Base-by-base conservation (phyloP, 2,888 invertebrate genomes). In the Exocentrus adspersus region DNA sequence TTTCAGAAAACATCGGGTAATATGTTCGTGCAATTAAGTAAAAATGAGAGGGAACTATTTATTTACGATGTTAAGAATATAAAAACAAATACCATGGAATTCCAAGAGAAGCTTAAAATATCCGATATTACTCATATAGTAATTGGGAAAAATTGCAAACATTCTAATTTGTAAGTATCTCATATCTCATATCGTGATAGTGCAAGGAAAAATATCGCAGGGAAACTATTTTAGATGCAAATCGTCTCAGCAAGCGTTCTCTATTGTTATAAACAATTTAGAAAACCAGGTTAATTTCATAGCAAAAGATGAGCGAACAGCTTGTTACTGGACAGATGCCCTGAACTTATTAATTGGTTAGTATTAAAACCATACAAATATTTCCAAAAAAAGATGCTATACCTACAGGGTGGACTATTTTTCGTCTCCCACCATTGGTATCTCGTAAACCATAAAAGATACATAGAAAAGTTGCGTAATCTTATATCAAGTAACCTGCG, bases 301-400 rank as follows among this genome's bases (percentile, higher is more conserved):
- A 21, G 81, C 81, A 0, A 71, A 77, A 59, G 76, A 80, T 59
- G 74, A 72, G 54, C 73, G 70, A 63, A 75, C 69, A 1, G 79
- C 80, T 9, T 72, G 75, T 46, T 74, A 78, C 54, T 82, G 82
- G 82, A 75, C 76, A n/a, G 82, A 76, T 53, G 75, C 77, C 4
- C 75, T 82, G 16, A 72, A 77, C 69, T 69, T 81, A 52, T 64
- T 82, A 21, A 68, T 75, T 68, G 78, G 80, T 80, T 74, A 69
- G 53, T 42, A 62, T 32, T 24, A 24, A 7, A 5, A 5, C 7
- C 24, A 24, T n/a, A n/a, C n/a, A 14, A 50, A 42, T 28, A 51
- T 46, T 7, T 56, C 50, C 19, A 16, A 43, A 20, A 58, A 30
- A 50, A 32, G 24, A 24, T 24, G n/a, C n/a, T n/a, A n/a, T n/a